These are phyloP conservation scores for Mechanitis messenoides DNA, from an alignment of 2,888 invertebrate species.

Conservation along the genomic window DNA sequence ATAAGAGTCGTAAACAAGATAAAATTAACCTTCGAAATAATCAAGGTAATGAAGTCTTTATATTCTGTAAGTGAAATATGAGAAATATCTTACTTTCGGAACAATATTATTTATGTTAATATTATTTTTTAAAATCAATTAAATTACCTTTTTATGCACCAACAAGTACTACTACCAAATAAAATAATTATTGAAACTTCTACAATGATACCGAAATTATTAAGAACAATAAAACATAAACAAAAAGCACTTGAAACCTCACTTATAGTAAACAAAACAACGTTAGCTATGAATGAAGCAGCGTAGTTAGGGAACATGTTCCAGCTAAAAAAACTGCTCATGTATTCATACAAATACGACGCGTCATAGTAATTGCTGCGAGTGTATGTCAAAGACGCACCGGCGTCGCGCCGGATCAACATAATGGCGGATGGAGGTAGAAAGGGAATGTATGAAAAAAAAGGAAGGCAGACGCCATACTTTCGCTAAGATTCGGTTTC, in stretches of 20 bases:
- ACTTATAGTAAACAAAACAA: not conserved
- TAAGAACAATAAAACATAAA: not conserved
- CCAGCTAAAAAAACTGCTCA: conserved; percentile 28
- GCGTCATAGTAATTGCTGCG: conserved; percentile 72
- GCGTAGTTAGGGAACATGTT: conserved; percentile 8
- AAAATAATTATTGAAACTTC: no score
- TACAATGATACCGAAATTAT: not conserved
- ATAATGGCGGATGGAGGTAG: conserved; percentile 70
- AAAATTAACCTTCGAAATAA: no score
- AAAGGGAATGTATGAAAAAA: conserved; percentile 66
- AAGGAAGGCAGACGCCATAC: conserved; percentile 54
- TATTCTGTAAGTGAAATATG: no score
- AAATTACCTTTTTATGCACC: no score
- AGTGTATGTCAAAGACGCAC: conserved; percentile 74
- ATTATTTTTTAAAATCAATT: no score
- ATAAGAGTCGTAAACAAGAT: no score
- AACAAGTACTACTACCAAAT: no score
- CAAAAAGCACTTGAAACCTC: not conserved
- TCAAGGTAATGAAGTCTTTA: no score
- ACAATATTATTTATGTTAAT: no score
- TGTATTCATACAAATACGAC: conserved; percentile 39
- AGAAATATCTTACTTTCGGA: no score
- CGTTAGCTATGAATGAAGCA: conserved; percentile 5
- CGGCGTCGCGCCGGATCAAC: conserved; percentile 73
- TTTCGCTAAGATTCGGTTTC: conserved; percentile 64